Evolutionary conservation across 2,888 invertebrate genomes (phyloP), one percentile per base, ranked within the genome.

Genomic region (Apamea sordens): DNA sequence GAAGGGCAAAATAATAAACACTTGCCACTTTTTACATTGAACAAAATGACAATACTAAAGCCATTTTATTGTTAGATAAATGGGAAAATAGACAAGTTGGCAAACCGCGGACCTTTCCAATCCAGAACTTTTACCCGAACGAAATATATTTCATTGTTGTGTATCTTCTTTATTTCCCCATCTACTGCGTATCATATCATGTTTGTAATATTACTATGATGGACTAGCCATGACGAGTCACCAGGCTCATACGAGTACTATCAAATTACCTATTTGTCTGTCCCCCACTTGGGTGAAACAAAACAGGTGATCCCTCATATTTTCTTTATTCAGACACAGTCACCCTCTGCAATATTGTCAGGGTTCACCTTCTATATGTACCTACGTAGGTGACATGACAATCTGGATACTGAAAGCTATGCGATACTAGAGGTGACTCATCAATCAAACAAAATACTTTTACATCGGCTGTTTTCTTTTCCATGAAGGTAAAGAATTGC

Each of bases 241-340:
- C 71, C 70, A 76, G 73, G 21, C 72, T 63, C 67, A 44, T 63
- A 21, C 73, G 24, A 72, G 67, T 63, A 76, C 76, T 82, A 85
- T 85, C 82, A 72, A 72, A 77, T 85, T 85, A 82, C 85, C 82
- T 76, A 75, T 85, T 82, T 82, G 68, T 85, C 64, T 65, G 53
- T 71, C 68, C 82, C 85, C 64, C 72, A 72, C 74, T 71, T 64
- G 53, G 75, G 59, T 72, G 72, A 82, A 82, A 85, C 74, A 82
- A 82, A 85, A 74, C 84, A 84, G 84, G 84, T 84, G 77, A 85
- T 85, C 85, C 72, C 50, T 82, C 82, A 79, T 85, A 79, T 77
- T 73, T 77, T 72, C 79, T 79, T 79, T 85, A 85, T 85, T 85
- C 82, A 72, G 69, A 77, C 76, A 82, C 36, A 68, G 64, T 69